Conservation (phyloP, 1,140 invertebrate genomes). For the Drosophila nebulosa region DNA sequence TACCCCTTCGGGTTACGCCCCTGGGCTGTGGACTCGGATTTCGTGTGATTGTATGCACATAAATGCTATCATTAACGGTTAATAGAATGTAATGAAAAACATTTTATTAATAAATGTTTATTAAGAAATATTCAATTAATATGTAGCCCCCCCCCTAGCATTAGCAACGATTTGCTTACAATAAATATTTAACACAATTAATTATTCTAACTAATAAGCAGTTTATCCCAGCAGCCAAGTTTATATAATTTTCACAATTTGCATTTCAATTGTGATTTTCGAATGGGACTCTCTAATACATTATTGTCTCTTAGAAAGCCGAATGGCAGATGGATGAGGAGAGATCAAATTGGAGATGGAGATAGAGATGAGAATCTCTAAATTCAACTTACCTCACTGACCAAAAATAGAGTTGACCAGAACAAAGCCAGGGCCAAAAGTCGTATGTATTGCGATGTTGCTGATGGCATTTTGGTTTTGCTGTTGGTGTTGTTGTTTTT, state of each 20-base stretch:
- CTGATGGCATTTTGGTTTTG: conserved; percentile 28
- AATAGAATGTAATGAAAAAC: not conserved
- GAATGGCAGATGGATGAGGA: not conserved
- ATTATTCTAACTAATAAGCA: conserved; percentile 61
- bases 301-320: not conserved
- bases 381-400: conserved; percentile 70
- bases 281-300: not conserved
- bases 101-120: not conserved
- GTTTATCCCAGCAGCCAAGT: conserved; percentile 21
- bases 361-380: not conserved
- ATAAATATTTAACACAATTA: conserved; percentile 45
- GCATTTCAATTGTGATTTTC: conserved; percentile 40
- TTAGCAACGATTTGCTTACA: conserved; percentile 7
- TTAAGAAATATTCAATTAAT: conserved; percentile 27
- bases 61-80: conserved; percentile 3
- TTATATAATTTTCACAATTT: conserved; percentile 59
- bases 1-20: not conserved
- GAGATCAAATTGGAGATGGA: not conserved
- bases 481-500: conserved; percentile 1
- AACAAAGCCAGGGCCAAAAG: conserved; percentile 58
- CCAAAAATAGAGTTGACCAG: conserved; percentile 63
- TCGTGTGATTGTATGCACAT: not conserved
- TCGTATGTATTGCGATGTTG: conserved; percentile 37
- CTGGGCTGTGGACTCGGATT: not conserved
- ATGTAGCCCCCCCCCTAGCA: conserved; percentile 3